A percentile compares a stretch with the other conserved stretches of the same genome.
phyloP scores from a whole-genome alignment of 1,140 invertebrate genomes.

The Ips nitidus region DNA sequence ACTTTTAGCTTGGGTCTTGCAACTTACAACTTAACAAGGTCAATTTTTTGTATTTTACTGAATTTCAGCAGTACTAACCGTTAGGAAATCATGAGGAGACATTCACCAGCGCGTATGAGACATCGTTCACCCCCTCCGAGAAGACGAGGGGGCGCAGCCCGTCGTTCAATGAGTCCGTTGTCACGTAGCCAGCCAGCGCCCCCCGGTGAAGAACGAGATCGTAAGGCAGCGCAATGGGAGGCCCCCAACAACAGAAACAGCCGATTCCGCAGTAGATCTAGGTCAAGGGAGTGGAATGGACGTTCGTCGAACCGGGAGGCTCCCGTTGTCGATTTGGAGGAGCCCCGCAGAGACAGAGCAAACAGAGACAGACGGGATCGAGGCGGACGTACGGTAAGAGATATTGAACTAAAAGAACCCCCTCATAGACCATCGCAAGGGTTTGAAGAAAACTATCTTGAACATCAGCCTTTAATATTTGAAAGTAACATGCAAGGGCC shows the following conservation, averaged over 20 bases:
- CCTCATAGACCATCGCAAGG: neutral
- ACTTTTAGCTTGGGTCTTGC: too few relatives aligned
- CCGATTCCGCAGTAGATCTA: slow-evolving; percentile 13
- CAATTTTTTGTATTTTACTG: too few relatives aligned
- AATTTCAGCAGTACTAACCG: neutral
- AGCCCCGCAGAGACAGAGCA: neutral
- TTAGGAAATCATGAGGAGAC: slow-evolving; percentile 15
- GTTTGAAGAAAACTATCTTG: slow-evolving; percentile 1
- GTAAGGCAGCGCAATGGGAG: slow-evolving; percentile 2
- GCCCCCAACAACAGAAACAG: neutral
- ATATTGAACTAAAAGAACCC: slow-evolving; percentile 8
- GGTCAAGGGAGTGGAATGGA: slow-evolving; percentile 6
- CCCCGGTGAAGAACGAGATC: slow-evolving; percentile 14
- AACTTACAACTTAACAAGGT: too few relatives aligned
- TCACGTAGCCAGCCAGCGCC: slow-evolving; percentile 17
- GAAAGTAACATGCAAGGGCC: slow-evolving; percentile 8
- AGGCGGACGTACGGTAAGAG: neutral
- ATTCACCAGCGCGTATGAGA: slow-evolving; percentile 12
- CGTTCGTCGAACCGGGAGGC: neutral
- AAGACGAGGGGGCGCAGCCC: neutral
- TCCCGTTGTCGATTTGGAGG: neutral
- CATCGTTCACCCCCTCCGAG: slow-evolving; percentile 5
- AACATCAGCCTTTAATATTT: too few relatives aligned
- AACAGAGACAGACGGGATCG: neutral
- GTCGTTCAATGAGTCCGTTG: slow-evolving; percentile 18